Conservation (phyloP, 2,888 invertebrate species). For the Hirtodrosophila histrioides region DNA sequence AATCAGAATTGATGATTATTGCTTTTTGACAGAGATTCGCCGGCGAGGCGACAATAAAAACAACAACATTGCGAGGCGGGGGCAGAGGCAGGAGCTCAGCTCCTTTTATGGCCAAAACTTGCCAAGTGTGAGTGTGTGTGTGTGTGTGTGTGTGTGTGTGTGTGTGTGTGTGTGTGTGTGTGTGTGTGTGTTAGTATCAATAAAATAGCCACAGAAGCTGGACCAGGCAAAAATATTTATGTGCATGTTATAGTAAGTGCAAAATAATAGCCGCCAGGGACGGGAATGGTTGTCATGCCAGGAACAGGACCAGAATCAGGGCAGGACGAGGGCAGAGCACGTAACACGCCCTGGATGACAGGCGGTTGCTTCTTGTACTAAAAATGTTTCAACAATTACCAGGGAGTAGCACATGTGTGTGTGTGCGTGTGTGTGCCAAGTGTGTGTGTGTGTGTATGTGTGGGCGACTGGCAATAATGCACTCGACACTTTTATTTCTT, state of each 20-base stretch:
- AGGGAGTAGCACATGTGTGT: constrained; percentile 46
- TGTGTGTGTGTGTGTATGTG: constrained; percentile 22
- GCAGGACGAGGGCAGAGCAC: constrained; percentile 35
- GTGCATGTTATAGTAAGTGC: constrained; percentile 80
- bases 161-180: constrained; percentile 18
- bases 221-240: constrained; percentile 73
- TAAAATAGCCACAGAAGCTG: constrained; percentile 71
- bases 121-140: constrained; percentile 6
- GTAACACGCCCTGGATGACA: constrained; percentile 54
- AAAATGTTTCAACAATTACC: constrained; percentile 74
- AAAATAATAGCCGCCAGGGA: constrained; percentile 72
- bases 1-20: constrained; percentile 85
- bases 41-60: constrained; percentile 70
- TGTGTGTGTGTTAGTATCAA: constrained; percentile 69
- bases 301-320: constrained; percentile 9
- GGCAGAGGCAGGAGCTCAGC: constrained; percentile 30
- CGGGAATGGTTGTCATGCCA: constrained; percentile 18
- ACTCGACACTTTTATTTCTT: constrained; percentile 80
- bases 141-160: constrained; percentile 7
- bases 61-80: constrained; percentile 15
- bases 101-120: constrained; percentile 47
- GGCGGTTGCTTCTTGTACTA: constrained; percentile 50
- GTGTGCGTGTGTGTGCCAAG: neutral
- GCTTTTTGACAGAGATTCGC: constrained; percentile 83
- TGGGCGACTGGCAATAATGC: constrained; percentile 68